Evolutionary conservation across 2,113 vertebrate genomes (phyloP).

Genomic region (Hyaena hyaena): DNA sequence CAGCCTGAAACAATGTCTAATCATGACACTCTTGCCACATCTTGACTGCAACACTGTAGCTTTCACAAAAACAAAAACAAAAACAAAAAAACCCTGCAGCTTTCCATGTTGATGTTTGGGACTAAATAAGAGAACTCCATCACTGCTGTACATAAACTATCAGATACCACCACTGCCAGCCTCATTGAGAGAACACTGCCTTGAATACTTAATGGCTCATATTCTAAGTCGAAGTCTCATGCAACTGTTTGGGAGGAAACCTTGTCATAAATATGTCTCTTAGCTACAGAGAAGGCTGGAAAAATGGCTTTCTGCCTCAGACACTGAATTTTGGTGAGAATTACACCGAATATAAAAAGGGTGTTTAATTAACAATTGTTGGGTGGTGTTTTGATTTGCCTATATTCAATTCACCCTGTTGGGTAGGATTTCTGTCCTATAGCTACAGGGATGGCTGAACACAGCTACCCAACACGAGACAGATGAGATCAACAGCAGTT

Average conservation of each 20-base stretch:
- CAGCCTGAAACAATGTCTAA: background rate
- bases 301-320: background rate
- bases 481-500: background rate
- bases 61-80: background rate
- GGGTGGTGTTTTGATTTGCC: background rate
- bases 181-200: background rate
- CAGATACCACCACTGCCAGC: background rate
- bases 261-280: background rate
- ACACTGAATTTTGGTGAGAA: background rate
- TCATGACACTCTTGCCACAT: background rate
- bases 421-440: background rate
- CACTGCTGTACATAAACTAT: background rate
- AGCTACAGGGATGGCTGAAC: background rate
- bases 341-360: background rate
- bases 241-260: background rate
- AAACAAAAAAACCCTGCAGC: no score
- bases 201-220: background rate
- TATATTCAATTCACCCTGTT: background rate
- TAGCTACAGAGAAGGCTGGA: background rate
- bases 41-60: background rate
- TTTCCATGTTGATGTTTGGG: background rate
- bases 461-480: background rate
- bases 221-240: background rate
- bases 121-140: background rate
- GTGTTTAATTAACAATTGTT: background rate